Conservation (phyloP, 2,797 vertebrate genomes). For the Ctenopoma kingsleyae region DNA sequence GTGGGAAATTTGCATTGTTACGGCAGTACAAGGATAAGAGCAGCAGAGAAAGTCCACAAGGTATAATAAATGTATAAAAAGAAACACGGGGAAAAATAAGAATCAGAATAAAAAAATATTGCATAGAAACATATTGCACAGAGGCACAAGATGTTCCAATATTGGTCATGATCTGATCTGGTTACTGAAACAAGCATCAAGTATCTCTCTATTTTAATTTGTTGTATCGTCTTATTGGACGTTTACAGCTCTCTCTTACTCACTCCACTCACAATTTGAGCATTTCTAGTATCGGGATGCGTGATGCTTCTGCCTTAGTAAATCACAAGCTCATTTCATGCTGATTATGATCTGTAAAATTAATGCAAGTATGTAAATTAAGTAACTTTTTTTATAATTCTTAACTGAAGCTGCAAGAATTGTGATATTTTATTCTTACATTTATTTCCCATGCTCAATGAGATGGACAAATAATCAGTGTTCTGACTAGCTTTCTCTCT, state of each 20-base stretch:
- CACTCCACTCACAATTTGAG: neutral
- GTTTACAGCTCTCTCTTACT: neutral
- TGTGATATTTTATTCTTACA: neutral
- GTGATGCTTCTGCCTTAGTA: neutral
- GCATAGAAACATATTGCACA: too few species aligned
- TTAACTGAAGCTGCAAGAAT: neutral
- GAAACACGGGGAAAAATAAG: too few species aligned
- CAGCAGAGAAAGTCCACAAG: too few species aligned
- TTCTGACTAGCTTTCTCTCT: neutral
- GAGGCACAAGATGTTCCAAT: too few species aligned
- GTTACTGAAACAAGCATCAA: too few species aligned
- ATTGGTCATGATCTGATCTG: too few species aligned
- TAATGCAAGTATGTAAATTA: constrained; percentile 11
- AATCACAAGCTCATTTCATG: neutral
- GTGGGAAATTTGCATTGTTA: too few species aligned
- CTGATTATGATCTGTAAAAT: neutral
- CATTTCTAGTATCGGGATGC: neutral
- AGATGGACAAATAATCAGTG: neutral
- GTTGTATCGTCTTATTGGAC: too few species aligned
- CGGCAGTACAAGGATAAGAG: too few species aligned
- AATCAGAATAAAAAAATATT: too few species aligned
- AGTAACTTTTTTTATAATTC: neutral
- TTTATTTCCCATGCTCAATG: neutral
- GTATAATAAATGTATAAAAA: too few species aligned
- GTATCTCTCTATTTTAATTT: too few species aligned